Evolutionary conservation across 2,888 invertebrate species (phyloP), one percentile per base, ranked within the genome.

Genomic region (Anoplius nigerrimus): DNA sequence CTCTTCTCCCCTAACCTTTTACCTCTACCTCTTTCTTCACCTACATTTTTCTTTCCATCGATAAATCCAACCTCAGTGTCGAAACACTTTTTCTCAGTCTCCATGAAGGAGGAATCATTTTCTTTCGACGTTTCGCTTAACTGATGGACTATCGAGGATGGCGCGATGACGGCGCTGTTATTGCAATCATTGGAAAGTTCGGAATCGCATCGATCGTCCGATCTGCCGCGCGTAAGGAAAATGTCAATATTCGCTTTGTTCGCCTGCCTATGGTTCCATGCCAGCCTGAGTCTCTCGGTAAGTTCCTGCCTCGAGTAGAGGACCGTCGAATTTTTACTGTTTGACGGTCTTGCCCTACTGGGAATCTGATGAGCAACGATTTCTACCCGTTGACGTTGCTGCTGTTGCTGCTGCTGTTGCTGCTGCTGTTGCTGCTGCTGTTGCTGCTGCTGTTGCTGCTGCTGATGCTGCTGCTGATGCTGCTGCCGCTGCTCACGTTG

Each of bases 191-290:
- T 76, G 4, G 87, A 88, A 48, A 84, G 69, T n/a, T 64, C 68
- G 2, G 87, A 86, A 0, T 87, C 86, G 70, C 84, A 84, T 21
- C 84, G 80, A 16, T 87, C 86, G 11, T 89, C 89, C 69, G 87
- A 86, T n/a, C 89, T 87, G 20, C 90, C 90, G 71, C 91, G 91
- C 0, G 92, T 90, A 60, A 93, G 84, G 76, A 92, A 92, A 70
- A 93, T 93, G 62, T 91, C 91, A 46, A 93, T 88, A 82, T 92
- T 93, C 1, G 91, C 90, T 80, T 91, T 92, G 68, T 90, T 90
- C 59, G 89, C 89, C 67, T 90, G 87, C 0, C 90, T 82, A 46
- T 90, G 89, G 64, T 89, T 89, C 90, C 91, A 91, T 0, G 90
- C 90, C 13, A 89, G 86, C 59, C 90, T 82, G 55, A 91, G 75